phyloP scores from a whole-genome alignment of 1,140 invertebrate genomes.

The Diprion similis region DNA sequence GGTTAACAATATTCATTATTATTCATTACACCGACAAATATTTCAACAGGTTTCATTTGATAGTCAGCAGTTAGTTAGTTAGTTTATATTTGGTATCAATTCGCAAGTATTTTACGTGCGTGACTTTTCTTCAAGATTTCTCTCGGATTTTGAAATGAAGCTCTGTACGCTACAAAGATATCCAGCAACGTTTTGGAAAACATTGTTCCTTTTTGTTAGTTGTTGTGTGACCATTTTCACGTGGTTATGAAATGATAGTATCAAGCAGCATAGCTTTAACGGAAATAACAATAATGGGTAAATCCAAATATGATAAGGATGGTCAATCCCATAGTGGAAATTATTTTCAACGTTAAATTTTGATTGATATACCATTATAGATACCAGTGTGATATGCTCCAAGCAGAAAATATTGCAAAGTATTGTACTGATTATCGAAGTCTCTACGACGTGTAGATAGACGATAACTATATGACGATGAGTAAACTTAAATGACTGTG shows the following conservation, averaged over 20 bases:
- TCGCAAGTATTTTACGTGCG: neutral
- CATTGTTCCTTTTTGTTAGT: neutral
- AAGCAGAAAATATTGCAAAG: no score
- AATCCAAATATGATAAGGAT: neutral
- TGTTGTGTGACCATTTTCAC: neutral
- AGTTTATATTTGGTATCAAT: neutral
- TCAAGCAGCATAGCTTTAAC: neutral
- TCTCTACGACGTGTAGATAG: no score
- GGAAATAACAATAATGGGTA: neutral
- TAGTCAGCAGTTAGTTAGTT: constrained; percentile 1
- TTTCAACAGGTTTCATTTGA: neutral
- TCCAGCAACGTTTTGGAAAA: constrained; percentile 1
- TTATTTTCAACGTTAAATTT: no score
- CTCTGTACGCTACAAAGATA: neutral
- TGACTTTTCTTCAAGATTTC: neutral
- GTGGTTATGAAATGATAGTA: neutral
- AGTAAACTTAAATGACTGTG: neutral
- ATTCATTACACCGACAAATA: neutral
- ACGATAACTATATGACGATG: neutral
- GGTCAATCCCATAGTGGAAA: no score
- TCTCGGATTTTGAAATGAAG: neutral
- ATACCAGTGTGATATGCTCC: no score
- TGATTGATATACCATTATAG: no score
- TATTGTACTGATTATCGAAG: no score
- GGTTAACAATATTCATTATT: neutral